Evolutionary conservation across 2,113 vertebrate species (phyloP).

Genomic region (Climacteris rufus): DNA sequence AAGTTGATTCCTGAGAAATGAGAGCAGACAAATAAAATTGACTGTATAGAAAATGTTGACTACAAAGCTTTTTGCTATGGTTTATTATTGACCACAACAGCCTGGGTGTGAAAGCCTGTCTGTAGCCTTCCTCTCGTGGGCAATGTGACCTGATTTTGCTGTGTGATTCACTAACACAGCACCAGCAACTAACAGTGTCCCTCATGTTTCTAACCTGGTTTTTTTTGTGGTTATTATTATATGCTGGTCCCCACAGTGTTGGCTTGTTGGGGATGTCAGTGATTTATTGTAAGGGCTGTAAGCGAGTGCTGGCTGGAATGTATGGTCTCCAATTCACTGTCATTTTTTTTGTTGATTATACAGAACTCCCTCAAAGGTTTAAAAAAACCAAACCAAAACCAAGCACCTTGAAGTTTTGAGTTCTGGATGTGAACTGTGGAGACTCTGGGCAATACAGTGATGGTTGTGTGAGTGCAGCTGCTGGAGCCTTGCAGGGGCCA

Average conservation of each 20-base stretch:
- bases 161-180: not conserved
- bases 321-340: not conserved
- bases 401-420: not conserved
- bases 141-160: not conserved
- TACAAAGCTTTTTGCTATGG: not conserved
- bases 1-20: conserved; percentile 44
- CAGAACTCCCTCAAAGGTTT: not conserved
- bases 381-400: not conserved
- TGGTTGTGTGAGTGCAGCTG: not conserved
- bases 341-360: not conserved
- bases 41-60: conserved; percentile 26
- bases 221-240: not conserved
- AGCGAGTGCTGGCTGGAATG: not conserved
- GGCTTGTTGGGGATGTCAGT: not conserved
- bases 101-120: not conserved
- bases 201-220: not conserved
- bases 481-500: not conserved
- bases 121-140: not conserved
- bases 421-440: not conserved
- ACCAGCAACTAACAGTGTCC: not conserved
- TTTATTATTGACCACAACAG: not conserved
- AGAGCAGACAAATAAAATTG: conserved; percentile 47
- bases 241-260: not conserved
- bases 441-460: not conserved
- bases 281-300: not conserved